phyloP scores from a whole-genome alignment of 35 echinoderm and acorn worm genomes.

The Heliocidaris tuberculata region DNA sequence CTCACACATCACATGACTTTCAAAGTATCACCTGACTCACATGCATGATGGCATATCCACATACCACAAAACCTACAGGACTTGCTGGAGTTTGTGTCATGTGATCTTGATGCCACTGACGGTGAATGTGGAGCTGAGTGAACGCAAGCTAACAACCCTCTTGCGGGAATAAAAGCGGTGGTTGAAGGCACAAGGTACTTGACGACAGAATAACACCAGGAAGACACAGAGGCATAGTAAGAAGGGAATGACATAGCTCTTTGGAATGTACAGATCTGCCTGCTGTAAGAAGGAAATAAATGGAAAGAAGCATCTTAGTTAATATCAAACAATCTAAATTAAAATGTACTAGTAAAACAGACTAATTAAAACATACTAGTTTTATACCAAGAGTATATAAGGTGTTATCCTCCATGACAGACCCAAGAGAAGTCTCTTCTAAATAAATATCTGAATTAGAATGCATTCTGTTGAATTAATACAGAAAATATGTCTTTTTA shows the following conservation, averaged over 20 bases:
- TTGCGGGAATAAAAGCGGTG: slow-evolving; percentile 73
- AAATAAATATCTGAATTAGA: too few relatives aligned
- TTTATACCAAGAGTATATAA: too few relatives aligned
- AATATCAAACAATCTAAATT: background rate
- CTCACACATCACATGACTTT: background rate
- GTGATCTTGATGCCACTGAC: slow-evolving; percentile 91
- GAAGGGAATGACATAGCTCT: slow-evolving; percentile 73
- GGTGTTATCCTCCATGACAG: too few relatives aligned
- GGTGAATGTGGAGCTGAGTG: slow-evolving; percentile 93
- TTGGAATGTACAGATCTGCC: slow-evolving; percentile 71
- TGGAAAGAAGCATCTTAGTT: background rate
- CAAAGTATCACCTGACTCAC: background rate
- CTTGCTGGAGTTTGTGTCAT: slow-evolving; percentile 36
- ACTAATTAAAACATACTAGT: too few relatives aligned
- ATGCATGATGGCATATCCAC: background rate
- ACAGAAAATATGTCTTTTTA: too few relatives aligned
- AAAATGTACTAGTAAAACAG: too few relatives aligned
- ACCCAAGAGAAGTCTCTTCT: background rate
- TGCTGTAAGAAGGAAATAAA: slow-evolving; percentile 63
- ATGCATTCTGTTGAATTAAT: too few relatives aligned
- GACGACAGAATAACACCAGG: slow-evolving; percentile 68
- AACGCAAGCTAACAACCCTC: slow-evolving; percentile 87
- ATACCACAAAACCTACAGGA: too few relatives aligned
- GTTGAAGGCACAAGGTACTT: slow-evolving; percentile 67
- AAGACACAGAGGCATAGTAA: slow-evolving; percentile 59